Conservation (phyloP, 2,113 vertebrate genomes). For the Corvus hawaiiensis region DNA sequence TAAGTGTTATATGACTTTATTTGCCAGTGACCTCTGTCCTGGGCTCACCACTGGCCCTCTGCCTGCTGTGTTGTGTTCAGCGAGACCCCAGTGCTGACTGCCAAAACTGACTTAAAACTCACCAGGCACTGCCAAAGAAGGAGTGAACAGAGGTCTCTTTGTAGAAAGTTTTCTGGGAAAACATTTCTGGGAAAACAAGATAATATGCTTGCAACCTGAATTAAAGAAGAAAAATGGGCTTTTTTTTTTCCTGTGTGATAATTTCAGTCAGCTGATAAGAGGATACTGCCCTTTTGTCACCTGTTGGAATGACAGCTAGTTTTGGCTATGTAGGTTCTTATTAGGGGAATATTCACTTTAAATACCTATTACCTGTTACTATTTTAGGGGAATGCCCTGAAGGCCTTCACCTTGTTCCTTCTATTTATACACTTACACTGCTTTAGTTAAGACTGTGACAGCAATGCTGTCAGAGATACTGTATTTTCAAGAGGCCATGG, state of each 20-base stretch:
- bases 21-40: background rate
- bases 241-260: background rate
- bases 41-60: background rate
- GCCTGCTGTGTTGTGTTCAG: background rate
- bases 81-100: accelerated
- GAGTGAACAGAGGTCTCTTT: background rate
- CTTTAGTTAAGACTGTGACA: constrained; percentile 46
- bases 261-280: background rate
- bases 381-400: constrained; percentile 4
- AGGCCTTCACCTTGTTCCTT: background rate
- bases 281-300: background rate
- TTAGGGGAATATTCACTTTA: background rate
- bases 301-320: background rate
- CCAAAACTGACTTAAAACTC: background rate
- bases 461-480: background rate
- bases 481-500: constrained; percentile 1
- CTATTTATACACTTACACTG: constrained; percentile 55
- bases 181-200: background rate
- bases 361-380: background rate
- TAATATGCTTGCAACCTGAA: background rate
- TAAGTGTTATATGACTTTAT: background rate
- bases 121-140: background rate
- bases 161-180: background rate
- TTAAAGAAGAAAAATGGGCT: background rate
- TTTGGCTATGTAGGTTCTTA: background rate